A percentile compares a stretch with the other conserved stretches of the same genome.
phyloP scores from a whole-genome alignment of 2,113 vertebrate genomes.

The Crocuta crocuta region DNA sequence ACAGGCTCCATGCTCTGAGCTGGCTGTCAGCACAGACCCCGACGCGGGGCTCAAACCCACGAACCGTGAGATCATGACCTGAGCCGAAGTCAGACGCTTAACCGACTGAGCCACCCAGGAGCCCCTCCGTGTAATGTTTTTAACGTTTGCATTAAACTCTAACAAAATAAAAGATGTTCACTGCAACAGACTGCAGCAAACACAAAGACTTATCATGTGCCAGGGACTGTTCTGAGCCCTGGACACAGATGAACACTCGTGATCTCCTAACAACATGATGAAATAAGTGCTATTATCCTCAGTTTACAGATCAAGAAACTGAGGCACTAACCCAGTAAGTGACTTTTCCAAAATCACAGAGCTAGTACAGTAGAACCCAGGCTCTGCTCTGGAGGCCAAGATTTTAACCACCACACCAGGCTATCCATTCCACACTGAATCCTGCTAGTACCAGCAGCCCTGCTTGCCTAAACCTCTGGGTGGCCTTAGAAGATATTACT shows the following conservation, averaged over 20 bases:
- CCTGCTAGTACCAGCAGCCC: accelerated
- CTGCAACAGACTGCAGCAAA: neutral
- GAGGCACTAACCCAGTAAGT: neutral
- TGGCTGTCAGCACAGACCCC: too few species aligned
- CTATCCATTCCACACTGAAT: too few species aligned
- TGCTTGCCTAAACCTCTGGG: neutral
- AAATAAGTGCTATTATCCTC: neutral
- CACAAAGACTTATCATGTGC: neutral
- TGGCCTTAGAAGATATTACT: neutral
- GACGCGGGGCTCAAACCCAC: too few species aligned
- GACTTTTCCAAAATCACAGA: neutral
- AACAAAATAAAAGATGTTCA: neutral
- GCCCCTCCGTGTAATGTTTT: neutral
- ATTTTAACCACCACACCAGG: neutral
- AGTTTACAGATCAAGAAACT: neutral
- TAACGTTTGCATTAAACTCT: neutral
- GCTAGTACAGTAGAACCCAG: neutral
- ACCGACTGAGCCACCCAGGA: too few species aligned
- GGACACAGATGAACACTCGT: neutral
- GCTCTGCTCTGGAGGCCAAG: neutral
- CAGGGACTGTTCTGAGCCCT: neutral
- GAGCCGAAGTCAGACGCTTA: too few species aligned
- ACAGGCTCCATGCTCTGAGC: too few species aligned
- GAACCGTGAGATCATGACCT: too few species aligned
- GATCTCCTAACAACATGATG: neutral